These are phyloP conservation scores for Acronicta aceris DNA, from an alignment of 2,888 invertebrate genomes.

Conservation along the genomic window DNA sequence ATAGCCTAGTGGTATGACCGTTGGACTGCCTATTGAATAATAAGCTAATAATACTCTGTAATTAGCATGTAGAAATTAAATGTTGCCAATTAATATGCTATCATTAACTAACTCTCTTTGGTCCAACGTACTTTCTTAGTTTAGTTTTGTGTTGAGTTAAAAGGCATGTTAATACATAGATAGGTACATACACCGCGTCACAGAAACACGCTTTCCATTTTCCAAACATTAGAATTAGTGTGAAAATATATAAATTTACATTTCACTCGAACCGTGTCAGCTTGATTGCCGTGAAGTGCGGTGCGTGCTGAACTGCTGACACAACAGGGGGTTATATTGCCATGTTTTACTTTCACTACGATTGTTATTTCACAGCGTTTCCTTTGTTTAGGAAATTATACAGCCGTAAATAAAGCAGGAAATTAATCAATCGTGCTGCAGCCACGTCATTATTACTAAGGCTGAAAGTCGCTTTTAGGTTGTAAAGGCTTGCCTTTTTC, in stretches of 20 bases:
- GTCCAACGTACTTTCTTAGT: too few relatives aligned
- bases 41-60: too few relatives aligned
- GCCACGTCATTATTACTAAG: constrained; percentile 5
- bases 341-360: constrained; percentile 60
- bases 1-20: too few relatives aligned
- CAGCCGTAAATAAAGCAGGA: constrained; percentile 61
- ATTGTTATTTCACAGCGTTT: constrained; percentile 60
- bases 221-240: constrained; percentile 25
- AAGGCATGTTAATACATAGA: background rate
- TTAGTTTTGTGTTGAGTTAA: background rate
- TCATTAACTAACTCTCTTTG: too few relatives aligned
- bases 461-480: constrained; percentile 7
- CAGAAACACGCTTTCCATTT: constrained; percentile 5
- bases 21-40: too few relatives aligned
- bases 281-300: constrained; percentile 61
- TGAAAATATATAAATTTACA: constrained; percentile 47
- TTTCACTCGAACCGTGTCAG: constrained; percentile 52
- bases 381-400: constrained; percentile 68
- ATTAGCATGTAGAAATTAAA: too few relatives aligned
- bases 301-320: constrained; percentile 60
- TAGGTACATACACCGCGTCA: background rate
- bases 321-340: constrained; percentile 64
- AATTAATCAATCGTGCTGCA: constrained; percentile 64
- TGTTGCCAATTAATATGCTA: too few relatives aligned
- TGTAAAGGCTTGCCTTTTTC: constrained; percentile 11